Percentiles rank a stretch among this genome's conserved stretches.
Conservation (phyloP, 2,797 vertebrate species). For the Pangasius djambal region DNA sequence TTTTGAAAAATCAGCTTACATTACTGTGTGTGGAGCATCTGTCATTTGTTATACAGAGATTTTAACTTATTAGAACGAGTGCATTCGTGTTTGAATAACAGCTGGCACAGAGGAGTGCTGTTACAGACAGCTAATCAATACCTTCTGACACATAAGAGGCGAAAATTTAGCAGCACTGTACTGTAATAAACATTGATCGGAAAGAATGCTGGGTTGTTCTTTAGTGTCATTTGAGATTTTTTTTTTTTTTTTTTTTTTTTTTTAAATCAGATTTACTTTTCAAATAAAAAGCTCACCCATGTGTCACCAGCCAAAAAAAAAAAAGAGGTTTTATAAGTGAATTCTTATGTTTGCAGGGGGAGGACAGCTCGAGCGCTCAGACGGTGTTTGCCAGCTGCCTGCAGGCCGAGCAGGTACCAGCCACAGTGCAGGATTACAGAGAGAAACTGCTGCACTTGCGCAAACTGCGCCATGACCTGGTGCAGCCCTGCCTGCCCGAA, state of each 20-base stretch:
- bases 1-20: background rate
- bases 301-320: no score
- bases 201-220: background rate
- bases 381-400: conserved; percentile 83
- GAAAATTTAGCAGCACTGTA: no score
- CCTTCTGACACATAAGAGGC: background rate
- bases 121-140: background rate
- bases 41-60: background rate
- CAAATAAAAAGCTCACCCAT: background rate
- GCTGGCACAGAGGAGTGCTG: background rate
- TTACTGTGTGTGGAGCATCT: background rate
- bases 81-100: background rate
- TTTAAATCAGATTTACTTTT: background rate
- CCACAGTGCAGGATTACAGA: conserved; percentile 91
- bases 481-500: conserved; percentile 72
- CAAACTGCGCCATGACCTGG: conserved; percentile 90
- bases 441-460: conserved; percentile 93
- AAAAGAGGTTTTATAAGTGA: background rate
- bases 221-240: background rate
- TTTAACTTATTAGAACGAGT: background rate
- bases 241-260: no score
- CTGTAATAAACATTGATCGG: background rate
- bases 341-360: conserved; percentile 69
- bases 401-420: conserved; percentile 91
- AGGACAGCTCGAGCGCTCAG: conserved; percentile 73